Percentiles rank a stretch among this genome's conserved stretches.
Conservation (phyloP, 1,140 invertebrate species). For the Lepidurus arcticus region DNA sequence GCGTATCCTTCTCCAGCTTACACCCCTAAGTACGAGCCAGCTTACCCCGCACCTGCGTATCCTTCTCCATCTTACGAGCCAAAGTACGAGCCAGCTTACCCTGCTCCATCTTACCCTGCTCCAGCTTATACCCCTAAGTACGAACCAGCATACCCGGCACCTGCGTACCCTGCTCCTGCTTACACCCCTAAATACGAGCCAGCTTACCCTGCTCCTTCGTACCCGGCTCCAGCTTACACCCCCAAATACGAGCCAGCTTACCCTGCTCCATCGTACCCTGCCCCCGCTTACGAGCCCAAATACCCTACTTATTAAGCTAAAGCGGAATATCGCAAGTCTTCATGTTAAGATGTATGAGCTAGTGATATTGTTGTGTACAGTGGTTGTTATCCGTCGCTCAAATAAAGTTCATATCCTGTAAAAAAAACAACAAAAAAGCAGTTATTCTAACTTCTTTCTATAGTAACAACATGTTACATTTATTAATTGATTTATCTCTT, state of each 20-base stretch:
- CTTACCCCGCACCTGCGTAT: neutral
- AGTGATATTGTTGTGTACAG: constrained; percentile 3
- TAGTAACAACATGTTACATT: neutral
- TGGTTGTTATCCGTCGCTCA: neutral
- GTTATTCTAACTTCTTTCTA: neutral
- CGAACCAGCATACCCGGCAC: neutral
- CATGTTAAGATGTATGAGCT: neutral
- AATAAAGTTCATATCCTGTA: neutral
- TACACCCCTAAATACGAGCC: neutral
- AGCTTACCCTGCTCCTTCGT: neutral
- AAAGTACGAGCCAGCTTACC: neutral
- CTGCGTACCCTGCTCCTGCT: neutral
- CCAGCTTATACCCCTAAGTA: neutral
- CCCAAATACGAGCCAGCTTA: neutral
- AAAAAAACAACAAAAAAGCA: neutral
- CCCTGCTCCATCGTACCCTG: neutral
- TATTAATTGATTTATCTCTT: no score
- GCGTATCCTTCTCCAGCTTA: neutral
- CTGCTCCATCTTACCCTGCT: neutral
- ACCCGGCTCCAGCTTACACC: neutral
- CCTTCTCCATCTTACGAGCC: neutral
- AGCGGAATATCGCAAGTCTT: neutral
- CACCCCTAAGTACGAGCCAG: neutral
- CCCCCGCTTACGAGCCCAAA: neutral
- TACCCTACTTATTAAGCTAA: neutral